Evolutionary conservation across 2,888 invertebrate genomes (phyloP).

Genomic region (Cephonodes hylas): DNA sequence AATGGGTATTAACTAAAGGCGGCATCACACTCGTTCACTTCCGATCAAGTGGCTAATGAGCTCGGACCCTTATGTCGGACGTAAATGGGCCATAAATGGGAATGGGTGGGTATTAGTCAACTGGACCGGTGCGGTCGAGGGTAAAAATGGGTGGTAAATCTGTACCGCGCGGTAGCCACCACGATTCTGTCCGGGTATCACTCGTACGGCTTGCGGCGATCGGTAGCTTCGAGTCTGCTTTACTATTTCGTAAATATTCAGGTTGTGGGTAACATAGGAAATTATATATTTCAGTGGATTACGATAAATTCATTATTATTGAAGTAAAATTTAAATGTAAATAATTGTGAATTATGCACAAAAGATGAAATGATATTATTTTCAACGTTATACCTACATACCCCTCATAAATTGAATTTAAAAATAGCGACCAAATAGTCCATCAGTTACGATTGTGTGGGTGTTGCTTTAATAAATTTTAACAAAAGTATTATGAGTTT

Average conservation of each 20-base stretch:
- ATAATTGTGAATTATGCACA: too few relatives aligned
- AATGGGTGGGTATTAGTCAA: constrained; percentile 35
- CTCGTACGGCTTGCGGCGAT: background rate
- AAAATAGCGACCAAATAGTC: too few relatives aligned
- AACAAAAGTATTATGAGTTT: too few relatives aligned
- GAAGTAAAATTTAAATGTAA: too few relatives aligned
- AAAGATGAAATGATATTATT: too few relatives aligned
- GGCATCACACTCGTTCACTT: constrained; percentile 6
- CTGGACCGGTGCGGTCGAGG: constrained; percentile 24
- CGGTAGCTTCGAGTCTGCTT: background rate
- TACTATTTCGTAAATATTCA: background rate
- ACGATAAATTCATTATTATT: too few relatives aligned
- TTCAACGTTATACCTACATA: too few relatives aligned
- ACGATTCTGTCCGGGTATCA: background rate
- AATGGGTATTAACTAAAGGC: background rate
- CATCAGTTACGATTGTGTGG: too few relatives aligned
- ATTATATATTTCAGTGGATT: too few relatives aligned
- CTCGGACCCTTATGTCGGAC: constrained; percentile 7
- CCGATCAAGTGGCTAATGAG: constrained; percentile 10
- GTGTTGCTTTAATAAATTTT: too few relatives aligned
- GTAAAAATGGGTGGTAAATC: constrained; percentile 37
- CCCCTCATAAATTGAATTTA: too few relatives aligned
- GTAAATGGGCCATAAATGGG: constrained; percentile 33
- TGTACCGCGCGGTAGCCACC: constrained; percentile 18
- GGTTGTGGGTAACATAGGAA: background rate